These are phyloP conservation scores for Leptocoma aspasia DNA, from an alignment of 2,113 vertebrate species.

Conservation along the genomic window DNA sequence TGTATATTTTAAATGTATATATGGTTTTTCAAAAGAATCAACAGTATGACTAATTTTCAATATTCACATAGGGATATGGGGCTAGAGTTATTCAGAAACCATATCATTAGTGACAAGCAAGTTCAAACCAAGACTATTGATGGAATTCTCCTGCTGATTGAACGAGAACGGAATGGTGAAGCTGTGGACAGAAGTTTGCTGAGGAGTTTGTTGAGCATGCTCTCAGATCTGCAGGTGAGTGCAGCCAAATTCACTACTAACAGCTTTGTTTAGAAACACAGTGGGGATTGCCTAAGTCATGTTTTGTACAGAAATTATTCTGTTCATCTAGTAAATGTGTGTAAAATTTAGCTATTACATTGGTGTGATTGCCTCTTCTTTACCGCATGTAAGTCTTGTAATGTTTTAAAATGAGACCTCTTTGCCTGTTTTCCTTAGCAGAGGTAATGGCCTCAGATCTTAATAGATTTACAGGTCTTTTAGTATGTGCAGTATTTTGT, in stretches of 20 bases:
- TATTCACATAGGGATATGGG: conserved; percentile 79
- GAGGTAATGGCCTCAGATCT: neutral
- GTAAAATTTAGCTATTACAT: neutral
- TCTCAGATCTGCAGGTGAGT: conserved; percentile 78
- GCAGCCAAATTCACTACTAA: neutral
- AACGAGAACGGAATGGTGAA: conserved; percentile 75
- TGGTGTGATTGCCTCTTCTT: neutral
- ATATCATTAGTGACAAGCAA: conserved; percentile 76
- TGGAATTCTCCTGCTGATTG: conserved; percentile 76
- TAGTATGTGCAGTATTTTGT: neutral
- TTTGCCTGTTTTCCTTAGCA: neutral
- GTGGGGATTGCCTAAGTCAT: rapidly evolving
- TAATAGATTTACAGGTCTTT: neutral
- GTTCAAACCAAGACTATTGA: conserved; percentile 80
- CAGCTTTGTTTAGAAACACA: neutral
- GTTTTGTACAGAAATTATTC: neutral
- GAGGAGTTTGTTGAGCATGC: conserved; percentile 80
- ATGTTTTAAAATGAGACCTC: neutral
- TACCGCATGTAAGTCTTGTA: rapidly evolving
- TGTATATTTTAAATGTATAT: neutral
- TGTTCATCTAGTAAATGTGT: neutral
- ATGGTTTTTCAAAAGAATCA: neutral
- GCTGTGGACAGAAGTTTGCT: conserved; percentile 79
- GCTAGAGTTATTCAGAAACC: conserved; percentile 79
- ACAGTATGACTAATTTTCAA: neutral